phyloP scores from a whole-genome alignment of 2,797 vertebrate genomes.

The Apogon talboti region DNA sequence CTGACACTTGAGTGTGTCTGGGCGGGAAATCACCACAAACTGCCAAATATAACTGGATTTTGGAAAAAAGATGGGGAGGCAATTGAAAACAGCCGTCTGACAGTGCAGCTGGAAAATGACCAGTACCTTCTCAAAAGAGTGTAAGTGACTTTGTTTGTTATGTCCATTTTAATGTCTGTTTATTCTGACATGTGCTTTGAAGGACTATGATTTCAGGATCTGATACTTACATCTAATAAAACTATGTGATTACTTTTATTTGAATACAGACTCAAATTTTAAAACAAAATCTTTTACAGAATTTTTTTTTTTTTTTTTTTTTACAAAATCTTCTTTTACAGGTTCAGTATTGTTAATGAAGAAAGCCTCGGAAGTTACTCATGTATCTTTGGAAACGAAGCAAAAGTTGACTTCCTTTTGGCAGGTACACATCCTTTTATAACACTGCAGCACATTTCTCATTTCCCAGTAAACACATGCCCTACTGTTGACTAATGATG shows the following conservation, averaged over 20 bases:
- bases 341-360: constrained; percentile 69
- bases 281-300: background rate
- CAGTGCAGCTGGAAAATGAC: constrained; percentile 52
- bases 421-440: constrained; percentile 61
- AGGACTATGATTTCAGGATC: too few relatives aligned
- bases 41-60: constrained; percentile 70
- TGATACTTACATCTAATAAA: too few relatives aligned
- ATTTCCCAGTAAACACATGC: background rate
- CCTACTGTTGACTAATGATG: too few relatives aligned
- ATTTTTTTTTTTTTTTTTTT: too few relatives aligned
- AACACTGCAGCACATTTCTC: constrained; percentile 14
- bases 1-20: constrained; percentile 85
- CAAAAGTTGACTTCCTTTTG: constrained; percentile 71
- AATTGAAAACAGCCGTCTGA: constrained; percentile 65
- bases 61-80: constrained; percentile 84
- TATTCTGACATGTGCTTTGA: too few relatives aligned
- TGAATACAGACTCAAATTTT: background rate
- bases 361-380: constrained; percentile 77
- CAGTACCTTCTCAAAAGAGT: constrained; percentile 66
- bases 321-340: constrained; percentile 21
- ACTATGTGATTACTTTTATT: too few relatives aligned
- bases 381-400: constrained; percentile 70
- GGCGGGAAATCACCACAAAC: constrained; percentile 38
- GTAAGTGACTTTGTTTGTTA: constrained; percentile 61
- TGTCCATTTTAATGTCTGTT: too few relatives aligned